These are phyloP conservation scores for Abrostola triplasia DNA, from an alignment of 2,888 invertebrate species.

Conservation along the genomic window DNA sequence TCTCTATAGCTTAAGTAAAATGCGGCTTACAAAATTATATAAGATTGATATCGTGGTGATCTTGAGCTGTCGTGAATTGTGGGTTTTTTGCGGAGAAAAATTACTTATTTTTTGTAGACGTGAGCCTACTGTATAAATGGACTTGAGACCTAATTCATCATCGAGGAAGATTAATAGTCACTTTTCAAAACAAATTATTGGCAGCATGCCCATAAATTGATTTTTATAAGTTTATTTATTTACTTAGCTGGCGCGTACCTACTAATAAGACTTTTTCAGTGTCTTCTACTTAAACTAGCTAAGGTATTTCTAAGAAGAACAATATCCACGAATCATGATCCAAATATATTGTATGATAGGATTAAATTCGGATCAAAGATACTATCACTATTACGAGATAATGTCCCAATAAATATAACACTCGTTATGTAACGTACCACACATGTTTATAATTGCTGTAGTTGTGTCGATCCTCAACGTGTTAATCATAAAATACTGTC, in stretches of 20 bases:
- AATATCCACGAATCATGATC: no score
- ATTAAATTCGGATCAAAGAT: no score
- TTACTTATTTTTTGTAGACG: slow-evolving; percentile 7
- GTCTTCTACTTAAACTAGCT: no score
- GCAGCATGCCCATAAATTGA: no score
- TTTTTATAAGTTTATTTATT: no score
- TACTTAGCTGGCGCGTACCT: no score
- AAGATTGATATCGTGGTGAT: slow-evolving; percentile 27
- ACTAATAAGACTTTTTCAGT: no score
- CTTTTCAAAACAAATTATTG: neutral
- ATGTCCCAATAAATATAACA: neutral
- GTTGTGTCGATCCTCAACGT: neutral
- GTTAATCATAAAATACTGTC: neutral
- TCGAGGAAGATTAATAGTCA: neutral
- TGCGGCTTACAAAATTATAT: slow-evolving; percentile 28
- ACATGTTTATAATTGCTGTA: neutral
- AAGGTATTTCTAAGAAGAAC: no score
- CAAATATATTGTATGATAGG: no score
- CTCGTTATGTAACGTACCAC: neutral
- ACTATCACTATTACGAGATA: no score
- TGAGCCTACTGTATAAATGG: slow-evolving; percentile 5
- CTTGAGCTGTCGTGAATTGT: slow-evolving; percentile 26
- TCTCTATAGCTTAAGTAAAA: slow-evolving; percentile 23
- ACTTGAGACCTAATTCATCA: slow-evolving; percentile 5
- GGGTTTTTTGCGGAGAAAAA: slow-evolving; percentile 7